phyloP scores from a whole-genome alignment of 2,113 vertebrate genomes.

The Trematomus loennbergii region DNA sequence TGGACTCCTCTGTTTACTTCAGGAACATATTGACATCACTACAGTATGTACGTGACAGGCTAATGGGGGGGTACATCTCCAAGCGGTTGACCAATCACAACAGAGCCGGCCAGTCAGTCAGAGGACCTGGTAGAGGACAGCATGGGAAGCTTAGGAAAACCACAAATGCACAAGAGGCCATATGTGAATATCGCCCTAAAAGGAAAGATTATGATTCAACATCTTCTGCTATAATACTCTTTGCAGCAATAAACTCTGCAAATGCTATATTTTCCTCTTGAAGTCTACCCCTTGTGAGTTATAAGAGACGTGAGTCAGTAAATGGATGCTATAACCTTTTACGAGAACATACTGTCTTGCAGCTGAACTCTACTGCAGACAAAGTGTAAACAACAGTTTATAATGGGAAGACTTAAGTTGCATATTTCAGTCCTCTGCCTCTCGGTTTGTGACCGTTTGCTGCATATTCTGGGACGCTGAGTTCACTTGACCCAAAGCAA shows the following conservation, averaged over 20 bases:
- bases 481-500: conserved; percentile 63
- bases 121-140: not conserved
- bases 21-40: too few species aligned
- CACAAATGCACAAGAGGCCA: not conserved
- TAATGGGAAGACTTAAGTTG: conserved; percentile 10
- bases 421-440: conserved; percentile 15
- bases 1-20: too few species aligned
- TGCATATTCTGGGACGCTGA: conserved; percentile 21
- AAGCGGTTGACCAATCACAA: too few species aligned
- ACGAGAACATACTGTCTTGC: conserved; percentile 27
- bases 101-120: too few species aligned
- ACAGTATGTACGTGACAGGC: too few species aligned
- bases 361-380: not conserved
- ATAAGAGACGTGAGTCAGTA: conserved; percentile 15
- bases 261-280: not conserved
- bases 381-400: conserved; percentile 20
- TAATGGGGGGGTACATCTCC: too few species aligned
- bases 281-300: conserved; percentile 16
- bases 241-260: not conserved
- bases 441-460: conserved; percentile 27
- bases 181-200: conserved; percentile 1
- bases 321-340: conserved; percentile 49
- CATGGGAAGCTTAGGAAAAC: not conserved
- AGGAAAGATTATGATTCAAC: not conserved
- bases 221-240: not conserved